Conservation (phyloP, 2,888 invertebrate genomes). For the Ceriagrion tenellum region DNA sequence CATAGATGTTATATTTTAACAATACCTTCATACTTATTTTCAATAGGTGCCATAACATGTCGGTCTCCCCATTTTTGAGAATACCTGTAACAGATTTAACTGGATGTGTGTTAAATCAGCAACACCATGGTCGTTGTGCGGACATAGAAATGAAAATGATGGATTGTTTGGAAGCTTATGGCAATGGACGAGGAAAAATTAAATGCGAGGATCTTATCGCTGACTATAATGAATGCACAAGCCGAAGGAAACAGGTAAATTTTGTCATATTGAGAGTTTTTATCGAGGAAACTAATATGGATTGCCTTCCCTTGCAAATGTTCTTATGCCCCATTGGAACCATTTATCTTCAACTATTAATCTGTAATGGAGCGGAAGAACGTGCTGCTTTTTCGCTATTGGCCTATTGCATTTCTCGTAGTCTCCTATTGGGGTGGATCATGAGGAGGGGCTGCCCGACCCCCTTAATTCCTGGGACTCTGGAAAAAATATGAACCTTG, state of each 20-base stretch:
- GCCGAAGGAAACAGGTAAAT: conserved; percentile 82
- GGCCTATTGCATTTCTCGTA: no score
- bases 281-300: not conserved
- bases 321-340: not conserved
- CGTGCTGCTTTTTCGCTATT: no score
- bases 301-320: not conserved
- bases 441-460: no score
- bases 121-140: conserved; percentile 83
- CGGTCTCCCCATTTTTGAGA: conserved; percentile 84
- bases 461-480: no score
- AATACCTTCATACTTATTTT: no score
- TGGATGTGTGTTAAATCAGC: conserved; percentile 83
- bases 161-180: conserved; percentile 91
- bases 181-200: conserved; percentile 81
- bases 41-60: conserved; percentile 77
- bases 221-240: conserved; percentile 87
- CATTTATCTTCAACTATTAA: not conserved
- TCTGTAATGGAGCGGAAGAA: no score
- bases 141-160: conserved; percentile 85
- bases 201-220: conserved; percentile 83
- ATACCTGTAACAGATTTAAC: conserved; percentile 87
- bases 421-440: no score
- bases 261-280: not conserved
- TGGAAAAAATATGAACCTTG: no score
- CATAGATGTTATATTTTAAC: no score